Base-by-base conservation (phyloP, 2,888 invertebrate genomes). In the Scrobipalpa atriplicella region DNA sequence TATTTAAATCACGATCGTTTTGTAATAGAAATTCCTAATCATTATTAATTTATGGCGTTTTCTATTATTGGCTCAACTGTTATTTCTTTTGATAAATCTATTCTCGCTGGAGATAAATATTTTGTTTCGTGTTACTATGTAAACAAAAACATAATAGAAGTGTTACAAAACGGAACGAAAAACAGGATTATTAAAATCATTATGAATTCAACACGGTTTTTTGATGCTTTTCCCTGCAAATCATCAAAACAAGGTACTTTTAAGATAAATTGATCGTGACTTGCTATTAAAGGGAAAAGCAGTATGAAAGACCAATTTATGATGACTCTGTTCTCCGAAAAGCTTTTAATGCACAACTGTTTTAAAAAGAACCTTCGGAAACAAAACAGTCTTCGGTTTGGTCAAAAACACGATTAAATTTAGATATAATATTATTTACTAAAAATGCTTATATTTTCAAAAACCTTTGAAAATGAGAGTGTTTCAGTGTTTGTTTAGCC, bases 261-360 rank as follows among this genome's bases (percentile, higher is more conserved):
- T 39, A n/a, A 56, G 65, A 67, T 69, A 67, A 58, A 68, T 66
- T 64, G 60, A 63, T 62, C 64, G 64, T 70, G 60, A 68, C 68
- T 68, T 43, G 65, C 67, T 21, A 73, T 73, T 75, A 73, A 72
- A 71, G 62, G 69, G 70, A 54, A 61, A 66, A 64, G 68, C 66
- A 69, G 69, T 70, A 73, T 73, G 72, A 72, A 76, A 72, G 72
- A 71, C 69, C 62, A 69, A 75, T 74, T 72, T 74, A 69, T 69
- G 68, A 69, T 69, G 68, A 67, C 68, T 63, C 62, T 66, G 51
- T 64, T 67, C 61, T 58, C 52, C 43, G 29, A 67, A 68, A 69
- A 62, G 68, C 62, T 68, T 66, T 43, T 65, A 36, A 47, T 47
- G 29, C 62, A 10, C 47, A 21, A 21, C 62, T 36, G n/a, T 5